Base-by-base conservation (phyloP, 1,140 invertebrate genomes). In the Procambarus virginalis region DNA sequence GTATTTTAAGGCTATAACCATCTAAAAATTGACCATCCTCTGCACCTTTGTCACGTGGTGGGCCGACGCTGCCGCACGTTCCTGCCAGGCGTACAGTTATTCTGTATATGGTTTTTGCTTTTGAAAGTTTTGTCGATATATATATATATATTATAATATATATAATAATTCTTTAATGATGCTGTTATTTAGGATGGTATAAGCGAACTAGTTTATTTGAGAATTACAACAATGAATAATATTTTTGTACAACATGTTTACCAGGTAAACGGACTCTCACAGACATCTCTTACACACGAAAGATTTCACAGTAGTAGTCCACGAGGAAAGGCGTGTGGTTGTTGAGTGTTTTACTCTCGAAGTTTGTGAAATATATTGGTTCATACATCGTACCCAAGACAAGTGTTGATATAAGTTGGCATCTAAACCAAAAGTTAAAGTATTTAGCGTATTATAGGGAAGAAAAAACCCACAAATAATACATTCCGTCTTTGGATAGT, bases 1-100 rank as follows among this genome's bases (percentile, higher is more conserved):
- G 68, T 73, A 73, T 73, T 73, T 73, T 73, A 73, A 34, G 68
- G 68, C 8, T n/a, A 73, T 73, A 73, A 73, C 3, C 22, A 73
- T 73, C 20, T 9, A 17, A 73, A 73, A 73, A 73, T 73, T 73
- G 10, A 73, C 68, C 22, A 73, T 5, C n/a, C 68, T 73, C n/a
- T 22, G 6, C n/a, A n/a, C 4, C 68, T 22, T 73, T 73, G 68
- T 73, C 68, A 73, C n/a, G n/a, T 73, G 68, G n/a, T 73, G 14
- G 64, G n/a, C 22, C n/a, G 14, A 34, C 68, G 68, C 68, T 34
- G 68, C 68, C n/a, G 34, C 20, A 34, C 22, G 34, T 34, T 34
- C 14, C 20, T 73, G 68, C 22, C 68, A 73, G 68, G 34, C 68
- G 5, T 73, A 73, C 20, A 9, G 6, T 22, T 10, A 34, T 34